These are phyloP conservation scores for Coluber constrictor DNA, from an alignment of 2,797 vertebrate genomes.

Conservation along the genomic window DNA sequence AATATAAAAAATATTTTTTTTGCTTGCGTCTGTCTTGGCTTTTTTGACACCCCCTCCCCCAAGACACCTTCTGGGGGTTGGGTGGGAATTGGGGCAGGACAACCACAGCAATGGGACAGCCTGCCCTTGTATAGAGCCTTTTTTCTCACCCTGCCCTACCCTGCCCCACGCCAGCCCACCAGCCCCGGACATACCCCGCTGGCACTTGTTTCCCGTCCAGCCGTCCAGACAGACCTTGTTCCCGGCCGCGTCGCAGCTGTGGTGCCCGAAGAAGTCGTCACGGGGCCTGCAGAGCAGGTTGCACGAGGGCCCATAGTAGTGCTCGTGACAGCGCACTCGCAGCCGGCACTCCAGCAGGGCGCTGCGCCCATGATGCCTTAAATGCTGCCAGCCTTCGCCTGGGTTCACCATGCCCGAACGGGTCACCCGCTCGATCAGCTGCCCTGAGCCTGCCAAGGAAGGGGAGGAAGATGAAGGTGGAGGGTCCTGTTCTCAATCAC, in stretches of 20 bases:
- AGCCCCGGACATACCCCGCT: conserved; percentile 60
- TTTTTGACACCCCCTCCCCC: neutral
- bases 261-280: conserved; percentile 80
- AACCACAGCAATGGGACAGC: neutral
- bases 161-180: neutral
- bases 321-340: conserved; percentile 78
- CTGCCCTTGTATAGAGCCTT: neutral
- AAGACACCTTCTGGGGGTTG: no score
- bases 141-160: neutral
- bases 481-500: no score
- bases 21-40: neutral
- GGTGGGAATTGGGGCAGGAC: neutral
- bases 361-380: conserved; percentile 61
- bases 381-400: conserved; percentile 75
- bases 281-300: conserved; percentile 78
- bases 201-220: conserved; percentile 73
- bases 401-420: conserved; percentile 68
- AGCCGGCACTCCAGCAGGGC: conserved; percentile 80
- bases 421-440: conserved; percentile 76
- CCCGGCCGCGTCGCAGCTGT: conserved; percentile 70
- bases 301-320: conserved; percentile 81
- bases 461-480: accelerated
- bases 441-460: conserved; percentile 72
- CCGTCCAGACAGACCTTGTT: conserved; percentile 66
- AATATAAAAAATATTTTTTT: no score